Evolutionary conservation across 2,888 invertebrate genomes (phyloP), one percentile per base, ranked within the genome.

Genomic region (Andrena dorsata): DNA sequence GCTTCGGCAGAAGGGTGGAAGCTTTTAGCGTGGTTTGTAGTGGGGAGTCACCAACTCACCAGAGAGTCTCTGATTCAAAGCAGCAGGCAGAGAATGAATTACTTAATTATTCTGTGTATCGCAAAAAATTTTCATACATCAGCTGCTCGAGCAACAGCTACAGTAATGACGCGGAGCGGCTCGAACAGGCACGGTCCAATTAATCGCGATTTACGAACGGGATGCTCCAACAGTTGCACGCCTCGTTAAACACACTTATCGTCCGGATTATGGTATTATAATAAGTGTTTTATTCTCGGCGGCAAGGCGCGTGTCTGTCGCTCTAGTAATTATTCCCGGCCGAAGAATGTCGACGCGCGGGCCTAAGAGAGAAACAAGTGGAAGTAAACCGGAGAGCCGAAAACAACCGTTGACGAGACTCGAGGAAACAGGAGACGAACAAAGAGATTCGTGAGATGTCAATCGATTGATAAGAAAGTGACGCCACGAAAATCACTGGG

Each of bases 221-320:
- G 66, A 63, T 72, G 80, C 66, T 35, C 61, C 61, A 73, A 80
- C 70, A 85, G 76, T 80, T 86, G 76, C 58, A 60, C 73, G 60
- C 35, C 68, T 82, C 53, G 76, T 28, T 60, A 66, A 68, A 74
- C 72, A 60, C 72, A 60, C 53, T 77, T 83, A 85, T 76, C 32
- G 23, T 60, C 8, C 68, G 82, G 82, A 80, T 86, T 83, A 86
- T 53, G 32, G 58, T 56, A 69, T 77, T 79, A 64, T 49, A 86
- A 82, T 84, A 83, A 87, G 73, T 64, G n/a, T 69, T 78, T 78
- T 74, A 80, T 85, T 80, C 73, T 75, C 63, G 69, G 58, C 28
- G 23, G 51, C 56, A 28, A 41, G 66, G 64, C 63, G 60, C 35
- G 51, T 82, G 75, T 76, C 28, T 56, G 47, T 16, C 56, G 41